Percentiles rank a stretch among this genome's conserved stretches.
These are phyloP conservation scores for Actinemys pallida DNA, from an alignment of 2,113 vertebrate genomes.

Conservation along the genomic window DNA sequence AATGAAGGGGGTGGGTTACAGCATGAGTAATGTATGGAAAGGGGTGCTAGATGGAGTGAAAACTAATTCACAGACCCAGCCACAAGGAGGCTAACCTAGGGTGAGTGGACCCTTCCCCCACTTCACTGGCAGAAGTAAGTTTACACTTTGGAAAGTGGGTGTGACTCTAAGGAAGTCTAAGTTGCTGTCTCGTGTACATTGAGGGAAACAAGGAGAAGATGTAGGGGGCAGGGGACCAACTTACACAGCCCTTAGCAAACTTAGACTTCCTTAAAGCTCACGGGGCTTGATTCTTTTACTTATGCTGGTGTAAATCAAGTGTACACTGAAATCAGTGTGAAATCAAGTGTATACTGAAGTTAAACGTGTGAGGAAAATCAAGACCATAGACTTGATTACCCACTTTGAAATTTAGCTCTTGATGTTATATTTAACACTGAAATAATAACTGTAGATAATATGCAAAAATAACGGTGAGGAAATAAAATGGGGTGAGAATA, in stretches of 20 bases:
- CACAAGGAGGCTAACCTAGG: not conserved
- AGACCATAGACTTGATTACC: not conserved
- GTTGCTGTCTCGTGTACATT: not conserved
- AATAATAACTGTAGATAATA: not conserved
- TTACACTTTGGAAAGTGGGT: not conserved
- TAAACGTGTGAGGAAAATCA: not conserved
- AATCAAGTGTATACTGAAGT: not conserved
- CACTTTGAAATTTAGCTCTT: conserved; percentile 15
- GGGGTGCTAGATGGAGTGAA: too few relatives aligned
- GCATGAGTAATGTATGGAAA: too few relatives aligned
- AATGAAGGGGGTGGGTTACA: too few relatives aligned
- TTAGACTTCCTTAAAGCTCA: not conserved
- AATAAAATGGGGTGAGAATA: not conserved
- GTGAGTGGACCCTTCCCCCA: not conserved
- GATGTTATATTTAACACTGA: not conserved
- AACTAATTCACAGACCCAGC: too few relatives aligned
- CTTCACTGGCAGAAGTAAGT: not conserved
- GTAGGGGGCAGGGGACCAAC: not conserved
- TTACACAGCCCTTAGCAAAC: not conserved
- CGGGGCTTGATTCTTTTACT: not conserved
- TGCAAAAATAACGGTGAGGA: not conserved
- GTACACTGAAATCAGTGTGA: not conserved
- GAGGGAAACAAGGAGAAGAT: not conserved
- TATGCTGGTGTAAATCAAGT: not conserved
- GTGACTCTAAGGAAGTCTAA: not conserved